These are phyloP conservation scores for Oxystoma pomonae DNA, from an alignment of 2,888 invertebrate species.

Conservation along the genomic window DNA sequence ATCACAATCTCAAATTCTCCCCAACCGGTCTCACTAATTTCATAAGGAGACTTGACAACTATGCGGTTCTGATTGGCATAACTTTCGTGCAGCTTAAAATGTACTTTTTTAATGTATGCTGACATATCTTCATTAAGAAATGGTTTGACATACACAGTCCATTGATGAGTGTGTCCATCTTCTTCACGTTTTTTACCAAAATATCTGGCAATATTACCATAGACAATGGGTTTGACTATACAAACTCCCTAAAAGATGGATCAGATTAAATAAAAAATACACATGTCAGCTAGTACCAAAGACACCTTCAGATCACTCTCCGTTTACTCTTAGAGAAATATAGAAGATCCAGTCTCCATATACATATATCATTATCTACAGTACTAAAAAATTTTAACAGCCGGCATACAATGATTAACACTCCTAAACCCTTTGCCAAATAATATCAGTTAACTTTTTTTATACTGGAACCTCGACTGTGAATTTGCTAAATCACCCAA, in stretches of 20 bases:
- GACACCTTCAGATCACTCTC: background rate
- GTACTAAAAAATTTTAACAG: too few relatives aligned
- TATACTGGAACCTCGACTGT: too few relatives aligned
- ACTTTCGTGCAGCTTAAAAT: conserved; percentile 97
- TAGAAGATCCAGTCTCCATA: background rate
- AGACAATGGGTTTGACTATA: conserved; percentile 92
- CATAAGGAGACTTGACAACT: conserved; percentile 92
- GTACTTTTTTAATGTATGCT: conserved; percentile 89
- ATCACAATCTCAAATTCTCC: conserved; percentile 99
- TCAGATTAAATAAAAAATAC: conserved; percentile 6
- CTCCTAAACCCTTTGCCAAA: too few relatives aligned
- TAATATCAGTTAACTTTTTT: too few relatives aligned
- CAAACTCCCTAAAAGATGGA: conserved; percentile 63
- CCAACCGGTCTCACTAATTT: conserved; percentile 98
- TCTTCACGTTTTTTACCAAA: conserved; percentile 96
- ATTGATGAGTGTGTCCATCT: conserved; percentile 98
- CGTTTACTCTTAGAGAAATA: too few relatives aligned
- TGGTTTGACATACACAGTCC: conserved; percentile 96
- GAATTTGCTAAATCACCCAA: too few relatives aligned
- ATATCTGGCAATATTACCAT: conserved; percentile 92
- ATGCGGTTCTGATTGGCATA: conserved; percentile 93
- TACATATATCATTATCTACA: background rate
- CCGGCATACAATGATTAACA: too few relatives aligned
- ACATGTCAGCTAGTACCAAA: background rate
- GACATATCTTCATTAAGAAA: conserved; percentile 93